These are phyloP conservation scores for Cebidichthys violaceus DNA, from an alignment of 2,113 vertebrate genomes.

Conservation along the genomic window DNA sequence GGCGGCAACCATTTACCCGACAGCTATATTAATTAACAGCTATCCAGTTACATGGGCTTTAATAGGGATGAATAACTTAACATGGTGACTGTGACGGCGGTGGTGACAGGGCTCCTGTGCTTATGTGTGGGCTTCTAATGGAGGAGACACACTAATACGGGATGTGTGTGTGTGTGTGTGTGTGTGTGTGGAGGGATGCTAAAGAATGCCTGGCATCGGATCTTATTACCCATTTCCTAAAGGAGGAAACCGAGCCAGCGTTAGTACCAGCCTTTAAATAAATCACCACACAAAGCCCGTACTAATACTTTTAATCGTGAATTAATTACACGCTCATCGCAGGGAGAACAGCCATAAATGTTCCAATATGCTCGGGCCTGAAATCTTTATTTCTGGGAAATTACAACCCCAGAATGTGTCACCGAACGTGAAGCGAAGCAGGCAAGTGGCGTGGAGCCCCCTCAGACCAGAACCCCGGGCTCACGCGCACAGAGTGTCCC, in stretches of 20 bases:
- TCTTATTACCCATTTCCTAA: constrained; percentile 81
- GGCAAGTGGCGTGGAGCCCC: constrained; percentile 25
- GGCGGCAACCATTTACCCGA: constrained; percentile 90
- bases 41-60: constrained; percentile 91
- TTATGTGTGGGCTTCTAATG: constrained; percentile 69
- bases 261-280: constrained; percentile 76
- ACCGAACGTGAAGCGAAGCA: background rate
- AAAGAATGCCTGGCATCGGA: constrained; percentile 72
- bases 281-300: constrained; percentile 81
- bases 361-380: constrained; percentile 57
- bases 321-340: constrained; percentile 73
- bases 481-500: constrained; percentile 20
- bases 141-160: constrained; percentile 55
- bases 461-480: constrained; percentile 39
- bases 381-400: constrained; percentile 41
- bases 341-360: constrained; percentile 60
- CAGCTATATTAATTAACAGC: constrained; percentile 97
- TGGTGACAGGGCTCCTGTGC: constrained; percentile 68
- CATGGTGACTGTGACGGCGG: constrained; percentile 69
- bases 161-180: constrained; percentile 45
- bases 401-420: background rate
- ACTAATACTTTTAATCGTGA: constrained; percentile 82
- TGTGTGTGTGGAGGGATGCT: constrained; percentile 53
- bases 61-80: constrained; percentile 84
- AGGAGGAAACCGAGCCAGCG: constrained; percentile 77